These are phyloP conservation scores for Promerops cafer DNA, from an alignment of 2,113 vertebrate species.

Conservation along the genomic window DNA sequence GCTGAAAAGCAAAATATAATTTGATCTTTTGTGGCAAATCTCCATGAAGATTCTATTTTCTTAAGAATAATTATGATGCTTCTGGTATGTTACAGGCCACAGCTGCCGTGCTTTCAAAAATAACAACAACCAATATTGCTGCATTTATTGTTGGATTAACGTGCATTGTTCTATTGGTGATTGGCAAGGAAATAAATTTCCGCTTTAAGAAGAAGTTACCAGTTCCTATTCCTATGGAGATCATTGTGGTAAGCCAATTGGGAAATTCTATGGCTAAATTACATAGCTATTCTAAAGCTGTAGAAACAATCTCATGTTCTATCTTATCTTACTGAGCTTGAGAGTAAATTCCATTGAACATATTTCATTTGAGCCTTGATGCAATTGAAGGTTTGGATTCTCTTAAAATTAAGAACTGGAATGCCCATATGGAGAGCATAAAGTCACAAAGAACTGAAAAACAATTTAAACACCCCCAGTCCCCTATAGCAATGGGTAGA, in stretches of 20 bases:
- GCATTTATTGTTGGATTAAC: conserved; percentile 80
- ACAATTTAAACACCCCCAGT: neutral
- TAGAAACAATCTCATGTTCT: neutral
- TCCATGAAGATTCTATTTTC: neutral
- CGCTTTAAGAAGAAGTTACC: conserved; percentile 89
- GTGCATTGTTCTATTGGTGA: conserved; percentile 82
- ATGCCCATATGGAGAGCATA: neutral
- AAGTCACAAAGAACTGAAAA: neutral
- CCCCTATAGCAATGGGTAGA: neutral
- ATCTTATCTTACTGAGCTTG: neutral
- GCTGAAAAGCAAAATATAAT: neutral
- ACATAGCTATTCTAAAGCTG: neutral
- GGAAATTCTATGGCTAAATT: neutral
- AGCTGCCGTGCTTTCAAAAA: conserved; percentile 77
- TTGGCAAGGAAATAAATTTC: conserved; percentile 86
- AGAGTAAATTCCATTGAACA: neutral
- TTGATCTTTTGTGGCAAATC: neutral
- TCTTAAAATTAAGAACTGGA: neutral
- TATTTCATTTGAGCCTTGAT: neutral
- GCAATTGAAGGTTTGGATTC: neutral
- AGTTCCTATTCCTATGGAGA: conserved; percentile 94
- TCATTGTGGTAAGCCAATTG: conserved; percentile 83
- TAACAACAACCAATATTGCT: conserved; percentile 82
- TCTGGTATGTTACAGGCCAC: conserved; percentile 78
- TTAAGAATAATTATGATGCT: neutral